Evolutionary conservation across 1,140 invertebrate species (phyloP).

Genomic region (Pseudomyrmex concolor): DNA sequence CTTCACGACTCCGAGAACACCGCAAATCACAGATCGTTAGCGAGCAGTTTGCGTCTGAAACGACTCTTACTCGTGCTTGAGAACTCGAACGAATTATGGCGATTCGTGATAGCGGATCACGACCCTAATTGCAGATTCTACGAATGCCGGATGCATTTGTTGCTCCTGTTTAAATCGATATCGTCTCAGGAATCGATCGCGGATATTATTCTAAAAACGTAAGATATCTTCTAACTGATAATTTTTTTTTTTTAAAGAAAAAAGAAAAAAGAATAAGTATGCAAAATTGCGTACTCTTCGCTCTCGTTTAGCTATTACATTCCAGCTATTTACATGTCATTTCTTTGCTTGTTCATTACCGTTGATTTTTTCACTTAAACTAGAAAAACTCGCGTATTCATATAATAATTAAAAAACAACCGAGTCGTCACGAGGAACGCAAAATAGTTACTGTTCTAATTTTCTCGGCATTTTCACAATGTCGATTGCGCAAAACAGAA

Average conservation of each 20-base stretch:
- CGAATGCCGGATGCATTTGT: conserved; percentile 24
- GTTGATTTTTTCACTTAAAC: background rate
- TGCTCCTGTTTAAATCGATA: background rate
- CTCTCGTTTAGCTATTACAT: background rate
- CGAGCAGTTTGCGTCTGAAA: conserved; percentile 17
- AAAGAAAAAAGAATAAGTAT: background rate
- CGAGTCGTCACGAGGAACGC: background rate
- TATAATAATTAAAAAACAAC: background rate
- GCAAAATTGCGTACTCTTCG: conserved; percentile 38
- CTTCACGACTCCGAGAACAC: conserved; percentile 34
- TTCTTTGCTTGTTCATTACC: conserved; percentile 29
- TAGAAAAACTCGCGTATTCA: background rate
- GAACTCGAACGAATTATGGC: conserved; percentile 29
- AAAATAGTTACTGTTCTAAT: conserved; percentile 19
- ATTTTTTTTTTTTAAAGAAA: background rate
- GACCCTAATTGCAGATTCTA: conserved; percentile 28
- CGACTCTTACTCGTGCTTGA: conserved; percentile 17
- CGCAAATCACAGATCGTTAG: conserved; percentile 54
- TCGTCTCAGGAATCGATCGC: conserved; percentile 1
- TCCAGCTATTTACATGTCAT: background rate
- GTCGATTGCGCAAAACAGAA: background rate
- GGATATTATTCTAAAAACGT: background rate
- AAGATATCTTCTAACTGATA: background rate
- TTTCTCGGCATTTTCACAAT: background rate
- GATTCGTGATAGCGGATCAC: conserved; percentile 23